Conservation (phyloP, 2,888 invertebrate genomes). For the Dicyrtomina minuta region DNA sequence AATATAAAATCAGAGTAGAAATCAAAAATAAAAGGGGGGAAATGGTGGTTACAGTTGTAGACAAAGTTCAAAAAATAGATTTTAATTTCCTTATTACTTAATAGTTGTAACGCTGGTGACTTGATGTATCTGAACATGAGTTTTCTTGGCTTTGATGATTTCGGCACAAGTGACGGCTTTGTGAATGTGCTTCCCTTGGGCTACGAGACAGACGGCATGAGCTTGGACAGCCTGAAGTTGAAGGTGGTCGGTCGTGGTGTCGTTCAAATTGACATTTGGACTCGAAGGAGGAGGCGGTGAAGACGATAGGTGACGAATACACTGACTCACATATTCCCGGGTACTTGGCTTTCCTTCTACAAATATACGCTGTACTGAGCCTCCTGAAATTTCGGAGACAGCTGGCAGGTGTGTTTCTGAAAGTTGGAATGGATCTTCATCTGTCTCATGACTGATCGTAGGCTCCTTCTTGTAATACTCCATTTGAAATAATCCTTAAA, state of each 20-base stretch:
- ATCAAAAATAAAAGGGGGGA: too few species aligned
- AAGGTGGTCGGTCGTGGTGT: too few species aligned
- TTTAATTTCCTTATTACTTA: too few species aligned
- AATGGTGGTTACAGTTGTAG: too few species aligned
- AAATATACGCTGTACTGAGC: not conserved
- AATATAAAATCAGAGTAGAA: too few species aligned
- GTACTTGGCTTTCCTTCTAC: constrained; percentile 58
- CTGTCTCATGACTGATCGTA: constrained; percentile 15
- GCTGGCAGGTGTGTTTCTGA: too few species aligned
- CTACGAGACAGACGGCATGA: constrained; percentile 18
- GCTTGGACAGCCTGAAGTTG: not conserved
- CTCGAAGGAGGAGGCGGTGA: too few species aligned
- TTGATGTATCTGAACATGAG: constrained; percentile 17
- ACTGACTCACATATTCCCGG: constrained; percentile 83
- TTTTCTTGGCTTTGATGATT: constrained; percentile 27
- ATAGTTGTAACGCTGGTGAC: constrained; percentile 11
- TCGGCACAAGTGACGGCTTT: constrained; percentile 30
- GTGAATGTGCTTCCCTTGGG: constrained; percentile 10
- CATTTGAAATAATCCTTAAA: too few species aligned
- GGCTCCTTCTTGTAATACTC: constrained; percentile 25
- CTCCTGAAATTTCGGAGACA: too few species aligned
- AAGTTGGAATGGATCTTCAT: constrained; percentile 15
- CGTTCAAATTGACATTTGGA: too few species aligned
- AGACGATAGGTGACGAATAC: constrained; percentile 39
- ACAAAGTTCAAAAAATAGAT: too few species aligned